Conservation (phyloP, 30 jellyfish, hydroid and myxozoan genomes). For the Hydra vulgaris region DNA sequence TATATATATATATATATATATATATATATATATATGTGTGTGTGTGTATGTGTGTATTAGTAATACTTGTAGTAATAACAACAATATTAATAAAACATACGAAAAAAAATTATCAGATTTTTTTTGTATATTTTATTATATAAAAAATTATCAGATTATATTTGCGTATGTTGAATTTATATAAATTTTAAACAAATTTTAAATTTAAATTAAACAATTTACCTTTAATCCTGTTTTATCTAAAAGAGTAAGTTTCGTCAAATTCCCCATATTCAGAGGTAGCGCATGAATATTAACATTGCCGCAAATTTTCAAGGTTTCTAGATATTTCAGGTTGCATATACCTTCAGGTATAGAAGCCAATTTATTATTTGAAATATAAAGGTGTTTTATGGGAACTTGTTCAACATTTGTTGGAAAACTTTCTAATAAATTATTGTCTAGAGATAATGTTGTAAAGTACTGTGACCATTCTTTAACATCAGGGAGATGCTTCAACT, state of each 20-base stretch:
- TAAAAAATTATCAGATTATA: too few relatives aligned
- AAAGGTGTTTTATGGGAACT: slow-evolving; percentile 41
- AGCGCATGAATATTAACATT: slow-evolving; percentile 43
- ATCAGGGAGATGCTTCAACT: slow-evolving; percentile 30
- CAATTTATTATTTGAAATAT: slow-evolving; percentile 43
- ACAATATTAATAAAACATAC: too few relatives aligned
- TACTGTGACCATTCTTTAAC: slow-evolving; percentile 63
- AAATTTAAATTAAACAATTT: too few relatives aligned
- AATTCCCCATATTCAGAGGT: slow-evolving; percentile 63
- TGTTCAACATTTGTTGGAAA: slow-evolving; percentile 37
- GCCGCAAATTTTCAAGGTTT: slow-evolving; percentile 39
- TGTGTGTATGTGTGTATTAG: too few relatives aligned
- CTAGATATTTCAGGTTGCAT: slow-evolving; percentile 41
- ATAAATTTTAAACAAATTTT: too few relatives aligned
- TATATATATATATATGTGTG: too few relatives aligned
- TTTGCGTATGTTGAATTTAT: too few relatives aligned
- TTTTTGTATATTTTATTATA: too few relatives aligned
- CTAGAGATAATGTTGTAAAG: slow-evolving; percentile 43
- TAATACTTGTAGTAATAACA: too few relatives aligned
- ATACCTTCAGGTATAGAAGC: slow-evolving; percentile 31
- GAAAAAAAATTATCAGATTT: too few relatives aligned
- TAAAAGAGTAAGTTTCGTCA: slow-evolving; percentile 36
- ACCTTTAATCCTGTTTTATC: too few relatives aligned
- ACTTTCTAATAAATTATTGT: slow-evolving; percentile 26
- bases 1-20: too few relatives aligned